These are phyloP conservation scores for Pachliopta kotzebuea DNA, from an alignment of 2,888 invertebrate species.

Conservation along the genomic window DNA sequence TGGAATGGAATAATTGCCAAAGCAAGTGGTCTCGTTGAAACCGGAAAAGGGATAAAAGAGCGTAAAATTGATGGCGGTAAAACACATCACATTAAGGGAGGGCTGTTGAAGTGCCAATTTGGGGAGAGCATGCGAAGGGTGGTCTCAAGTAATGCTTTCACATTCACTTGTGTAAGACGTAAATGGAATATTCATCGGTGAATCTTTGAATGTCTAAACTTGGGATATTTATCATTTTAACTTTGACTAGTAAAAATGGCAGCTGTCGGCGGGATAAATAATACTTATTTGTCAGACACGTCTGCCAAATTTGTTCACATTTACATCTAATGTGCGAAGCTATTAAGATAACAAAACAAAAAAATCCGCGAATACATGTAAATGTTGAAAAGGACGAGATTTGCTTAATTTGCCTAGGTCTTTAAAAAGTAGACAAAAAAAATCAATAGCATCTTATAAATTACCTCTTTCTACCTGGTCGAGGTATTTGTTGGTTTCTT, in stretches of 20 bases:
- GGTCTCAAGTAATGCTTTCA: not conserved
- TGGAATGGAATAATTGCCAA: slow-evolving; percentile 7
- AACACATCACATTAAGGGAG: slow-evolving; percentile 3
- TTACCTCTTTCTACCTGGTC: too few species aligned
- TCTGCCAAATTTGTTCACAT: too few species aligned
- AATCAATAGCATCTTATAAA: not conserved
- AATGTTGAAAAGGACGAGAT: too few species aligned
- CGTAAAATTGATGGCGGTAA: slow-evolving; percentile 11
- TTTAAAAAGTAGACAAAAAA: not conserved
- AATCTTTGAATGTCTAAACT: too few species aligned
- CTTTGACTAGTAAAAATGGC: too few species aligned
- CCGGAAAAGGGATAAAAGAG: slow-evolving; percentile 3
- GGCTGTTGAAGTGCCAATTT: slow-evolving; percentile 5
- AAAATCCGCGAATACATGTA: too few species aligned
- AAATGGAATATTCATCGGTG: not conserved
- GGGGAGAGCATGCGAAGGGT: not conserved
- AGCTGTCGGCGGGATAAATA: too few species aligned
- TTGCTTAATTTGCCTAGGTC: not conserved
- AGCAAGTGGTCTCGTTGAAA: slow-evolving; percentile 11
- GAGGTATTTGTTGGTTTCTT: too few species aligned
- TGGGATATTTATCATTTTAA: too few species aligned
- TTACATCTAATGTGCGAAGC: too few species aligned
- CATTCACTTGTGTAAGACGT: not conserved
- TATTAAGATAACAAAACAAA: too few species aligned
- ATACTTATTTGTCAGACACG: too few species aligned